Conservation (phyloP, 2,113 vertebrate species). For the Pleuronectes platessa region DNA sequence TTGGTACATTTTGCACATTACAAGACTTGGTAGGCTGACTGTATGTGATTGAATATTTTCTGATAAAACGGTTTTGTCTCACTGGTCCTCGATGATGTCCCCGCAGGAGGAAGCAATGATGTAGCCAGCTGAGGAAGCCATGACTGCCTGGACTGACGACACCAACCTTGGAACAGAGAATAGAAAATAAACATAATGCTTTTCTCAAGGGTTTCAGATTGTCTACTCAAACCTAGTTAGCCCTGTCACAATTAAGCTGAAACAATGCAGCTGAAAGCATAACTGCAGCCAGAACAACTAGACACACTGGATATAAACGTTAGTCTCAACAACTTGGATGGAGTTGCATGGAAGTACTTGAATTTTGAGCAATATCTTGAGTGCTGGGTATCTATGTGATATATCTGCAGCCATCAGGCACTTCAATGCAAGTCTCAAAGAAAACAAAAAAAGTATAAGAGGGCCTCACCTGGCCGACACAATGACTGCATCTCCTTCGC, state of each 20-base stretch:
- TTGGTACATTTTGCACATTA: not conserved
- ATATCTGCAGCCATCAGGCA: too few relatives aligned
- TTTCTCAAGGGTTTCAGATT: constrained; percentile 9
- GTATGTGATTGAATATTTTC: not conserved
- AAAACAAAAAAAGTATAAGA: not conserved
- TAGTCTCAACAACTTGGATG: too few relatives aligned
- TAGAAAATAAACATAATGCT: not conserved
- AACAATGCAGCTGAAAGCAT: too few relatives aligned
- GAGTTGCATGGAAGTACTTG: too few relatives aligned
- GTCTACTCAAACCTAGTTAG: not conserved
- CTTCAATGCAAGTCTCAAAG: too few relatives aligned
- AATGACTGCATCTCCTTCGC: constrained; percentile 89
- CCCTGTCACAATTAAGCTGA: too few relatives aligned
- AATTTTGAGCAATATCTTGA: too few relatives aligned
- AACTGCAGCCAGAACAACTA: too few relatives aligned
- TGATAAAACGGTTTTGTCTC: constrained; percentile 65
- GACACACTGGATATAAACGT: too few relatives aligned
- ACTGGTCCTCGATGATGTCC: constrained; percentile 92
- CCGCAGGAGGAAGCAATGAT: constrained; percentile 90
- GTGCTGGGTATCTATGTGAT: too few relatives aligned
- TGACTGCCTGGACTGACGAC: constrained; percentile 90
- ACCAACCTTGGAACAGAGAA: constrained; percentile 81
- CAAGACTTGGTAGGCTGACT: not conserved
- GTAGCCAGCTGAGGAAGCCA: constrained; percentile 91
- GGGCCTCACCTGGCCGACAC: constrained; percentile 87